These are phyloP conservation scores for Thunnus maccoyii DNA, from an alignment of 2,113 vertebrate species.

Conservation along the genomic window DNA sequence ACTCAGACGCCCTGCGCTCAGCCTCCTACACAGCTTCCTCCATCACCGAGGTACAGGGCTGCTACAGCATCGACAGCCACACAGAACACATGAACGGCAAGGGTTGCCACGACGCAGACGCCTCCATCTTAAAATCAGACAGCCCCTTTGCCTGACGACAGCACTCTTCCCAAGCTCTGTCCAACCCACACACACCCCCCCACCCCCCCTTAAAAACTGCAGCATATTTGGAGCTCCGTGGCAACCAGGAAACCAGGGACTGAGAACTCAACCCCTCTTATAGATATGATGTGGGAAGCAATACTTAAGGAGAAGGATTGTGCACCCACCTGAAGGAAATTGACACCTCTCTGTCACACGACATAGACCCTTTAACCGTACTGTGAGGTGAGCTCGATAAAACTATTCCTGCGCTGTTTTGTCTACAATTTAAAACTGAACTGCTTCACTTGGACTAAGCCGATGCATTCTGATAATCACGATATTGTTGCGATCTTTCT, in stretches of 20 bases:
- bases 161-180: not conserved
- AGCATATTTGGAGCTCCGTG: conserved; percentile 30
- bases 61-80: conserved; percentile 90
- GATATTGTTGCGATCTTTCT: conserved; percentile 4
- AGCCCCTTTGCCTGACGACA: conserved; percentile 87
- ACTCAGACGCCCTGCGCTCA: conserved; percentile 91
- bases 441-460: conserved; percentile 34
- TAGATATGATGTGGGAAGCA: not conserved
- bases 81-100: conserved; percentile 95
- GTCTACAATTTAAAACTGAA: conserved; percentile 26
- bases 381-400: conserved; percentile 25
- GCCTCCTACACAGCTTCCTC: conserved; percentile 96
- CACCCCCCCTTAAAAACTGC: conserved; percentile 13
- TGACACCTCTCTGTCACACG: not conserved
- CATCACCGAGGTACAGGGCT: conserved; percentile 91
- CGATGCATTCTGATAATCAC: conserved; percentile 41
- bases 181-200: not conserved
- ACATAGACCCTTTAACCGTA: conserved; percentile 29
- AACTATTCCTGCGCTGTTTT: conserved; percentile 16
- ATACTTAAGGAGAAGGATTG: conserved; percentile 1
- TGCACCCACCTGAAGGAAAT: conserved; percentile 7
- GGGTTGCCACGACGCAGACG: conserved; percentile 88
- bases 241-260: not conserved
- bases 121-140: conserved; percentile 85
- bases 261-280: not conserved